Conservation (phyloP, 2,113 vertebrate species). For the Sula dactylatra region DNA sequence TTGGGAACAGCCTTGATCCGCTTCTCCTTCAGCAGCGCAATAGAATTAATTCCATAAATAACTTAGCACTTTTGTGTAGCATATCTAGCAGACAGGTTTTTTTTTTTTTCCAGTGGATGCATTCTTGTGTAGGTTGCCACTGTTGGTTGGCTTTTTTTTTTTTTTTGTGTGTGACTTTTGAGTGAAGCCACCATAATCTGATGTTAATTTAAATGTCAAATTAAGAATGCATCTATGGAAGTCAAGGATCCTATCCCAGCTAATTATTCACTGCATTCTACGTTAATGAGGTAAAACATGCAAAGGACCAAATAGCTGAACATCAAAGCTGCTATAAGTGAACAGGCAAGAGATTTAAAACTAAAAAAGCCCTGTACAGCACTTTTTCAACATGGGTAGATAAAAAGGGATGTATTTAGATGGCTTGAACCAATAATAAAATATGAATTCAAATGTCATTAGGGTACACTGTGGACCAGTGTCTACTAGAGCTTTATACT, state of each 20-base stretch:
- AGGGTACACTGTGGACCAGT: too few relatives aligned
- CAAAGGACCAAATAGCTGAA: conserved; percentile 50
- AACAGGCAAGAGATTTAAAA: conserved; percentile 24
- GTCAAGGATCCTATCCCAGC: conserved; percentile 15
- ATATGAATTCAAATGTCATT: not conserved
- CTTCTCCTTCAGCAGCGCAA: conserved; percentile 24
- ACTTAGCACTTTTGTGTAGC: not conserved
- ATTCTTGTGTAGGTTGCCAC: conserved; percentile 13
- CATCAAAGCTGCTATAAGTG: conserved; percentile 44
- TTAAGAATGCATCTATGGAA: conserved; percentile 46
- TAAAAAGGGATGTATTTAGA: conserved; percentile 4
- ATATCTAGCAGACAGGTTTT: not conserved
- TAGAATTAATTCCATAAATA: conserved; percentile 63
- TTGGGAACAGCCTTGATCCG: conserved; percentile 31
- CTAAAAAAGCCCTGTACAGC: not conserved
- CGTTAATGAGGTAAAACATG: conserved; percentile 63
- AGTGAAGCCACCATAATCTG: conserved; percentile 28
- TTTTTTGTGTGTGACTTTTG: not conserved
- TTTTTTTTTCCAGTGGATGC: not conserved
- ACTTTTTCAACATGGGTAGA: not conserved
- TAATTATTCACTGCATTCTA: conserved; percentile 71
- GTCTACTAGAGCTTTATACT: too few relatives aligned
- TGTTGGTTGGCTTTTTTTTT: not conserved
- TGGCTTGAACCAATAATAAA: conserved; percentile 16
- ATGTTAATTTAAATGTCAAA: conserved; percentile 63